Evolutionary conservation across 2,797 vertebrate genomes (phyloP), one percentile per base, ranked within the genome.

Genomic region (Rhynchonycteris naso): DNA sequence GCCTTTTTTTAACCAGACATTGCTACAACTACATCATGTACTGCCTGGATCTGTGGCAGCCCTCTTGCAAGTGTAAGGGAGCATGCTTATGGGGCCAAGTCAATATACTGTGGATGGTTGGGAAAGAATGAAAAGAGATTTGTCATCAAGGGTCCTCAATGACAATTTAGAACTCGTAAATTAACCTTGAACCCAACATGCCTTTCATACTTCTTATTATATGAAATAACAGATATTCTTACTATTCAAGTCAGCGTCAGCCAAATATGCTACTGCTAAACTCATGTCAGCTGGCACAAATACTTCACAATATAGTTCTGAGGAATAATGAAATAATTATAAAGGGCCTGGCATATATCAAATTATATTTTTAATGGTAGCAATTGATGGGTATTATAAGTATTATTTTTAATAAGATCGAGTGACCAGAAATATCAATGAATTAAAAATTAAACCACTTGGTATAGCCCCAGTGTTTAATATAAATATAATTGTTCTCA

Each of bases 371-470:
- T 33, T 63, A 68, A 65, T 58, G 9, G 22, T 26, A 78, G 30
- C 18, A 80, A 74, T 35, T 19, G 59, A 33, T 38, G 24, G 3
- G 54, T 58, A 78, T 43, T 72, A 72, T 58, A 68, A 58, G 14
- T 9, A 56, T 68, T 83, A 88, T 83, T 89, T 56, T 83, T 13
- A 71, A 78, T 71, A 75, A 38, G 13, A 72, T 78, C 35, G 43
- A 28, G 80, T 86, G 30, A 76, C 47, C 28, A 38, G 71, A 85
- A 66, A 84, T 96, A 88, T 19, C n/a, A 54, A 35, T 88, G 65
- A 94, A 54, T 52, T 78, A 56, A 30, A 88, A 80, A 90, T 52
- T 65, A 56, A 59, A 38, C 56, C 35, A 66, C 28, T 80, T 66
- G 15, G 52, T 80, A 66, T 6, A 80, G 38, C 7, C 28, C 33